Base-by-base conservation (phyloP, 2,888 invertebrate genomes). In the Herminia tarsipennalis region DNA sequence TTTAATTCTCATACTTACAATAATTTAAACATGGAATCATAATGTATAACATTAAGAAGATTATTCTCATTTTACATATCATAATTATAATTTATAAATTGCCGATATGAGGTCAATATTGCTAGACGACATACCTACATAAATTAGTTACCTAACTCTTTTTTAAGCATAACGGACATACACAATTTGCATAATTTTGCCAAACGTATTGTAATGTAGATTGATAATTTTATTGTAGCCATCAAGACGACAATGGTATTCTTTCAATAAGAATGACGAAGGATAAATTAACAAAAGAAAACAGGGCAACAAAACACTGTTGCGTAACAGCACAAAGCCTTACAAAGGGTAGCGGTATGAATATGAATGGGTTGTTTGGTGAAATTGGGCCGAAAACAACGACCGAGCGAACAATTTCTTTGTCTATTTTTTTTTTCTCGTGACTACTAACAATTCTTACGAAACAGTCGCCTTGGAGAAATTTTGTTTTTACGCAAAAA, bases 321-420 rank as follows among this genome's bases (percentile, higher is more conserved):
- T 87, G 74, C 81, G 79, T 80, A 85, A 85, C 81, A 70, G 42
- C 52, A 84, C 82, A 86, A 88, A 86, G 86, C 45, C 53, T 77
- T 70, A 83, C 83, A 86, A 88, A 86, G 86, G 86, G 86, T 78
- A 81, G 78, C 72, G 63, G 67, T 81, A 88, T 90, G 88, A 89
- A 91, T 91, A 88, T 86, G 87, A 89, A 91, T 88, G 78, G 80
- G 66, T 70, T 81, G 76, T 81, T 86, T 81, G 71, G 76, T 65
- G 78, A 86, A 88, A 87, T 86, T 87, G 77, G 81, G 77, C 72
- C 81, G 70, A 76, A 72, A 69, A 75, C 70, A 71, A 70, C 57
- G 64, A 50, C 28, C 28, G 34, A 66, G 64, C 48, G 20, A 40
- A 61, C 64, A 52, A 56, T 55, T 53, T 48, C 44, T 55, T 70